phyloP scores from a whole-genome alignment of 2,888 invertebrate species.

The Adelphocoris suturalis region DNA sequence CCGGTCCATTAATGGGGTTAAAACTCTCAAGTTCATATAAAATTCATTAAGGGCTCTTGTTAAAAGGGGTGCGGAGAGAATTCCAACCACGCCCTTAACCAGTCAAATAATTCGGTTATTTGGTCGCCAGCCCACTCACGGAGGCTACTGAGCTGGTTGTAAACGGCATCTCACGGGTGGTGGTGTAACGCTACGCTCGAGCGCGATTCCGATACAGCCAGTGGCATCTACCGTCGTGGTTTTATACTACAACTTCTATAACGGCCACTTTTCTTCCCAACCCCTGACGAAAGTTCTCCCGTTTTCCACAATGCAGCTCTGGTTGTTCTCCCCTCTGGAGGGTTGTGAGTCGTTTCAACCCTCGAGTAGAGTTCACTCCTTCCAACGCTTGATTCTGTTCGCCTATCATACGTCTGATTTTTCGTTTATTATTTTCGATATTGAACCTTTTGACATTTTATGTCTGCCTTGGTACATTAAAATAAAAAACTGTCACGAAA shows the following conservation, averaged over 20 bases:
- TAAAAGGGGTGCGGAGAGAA: constrained; percentile 56
- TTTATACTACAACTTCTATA: neutral
- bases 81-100: constrained; percentile 72
- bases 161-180: constrained; percentile 47
- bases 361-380: neutral
- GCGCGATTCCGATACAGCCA: constrained; percentile 13
- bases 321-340: neutral
- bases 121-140: constrained; percentile 57
- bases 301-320: constrained; percentile 61
- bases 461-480: too few relatives aligned
- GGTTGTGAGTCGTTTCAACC: neutral
- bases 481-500: too few relatives aligned
- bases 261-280: constrained; percentile 51
- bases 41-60: constrained; percentile 68
- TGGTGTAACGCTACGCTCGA: neutral
- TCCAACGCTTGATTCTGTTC: neutral
- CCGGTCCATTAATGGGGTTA: constrained; percentile 35
- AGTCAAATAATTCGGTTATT: constrained; percentile 72
- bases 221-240: constrained; percentile 33
- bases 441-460: too few relatives aligned
- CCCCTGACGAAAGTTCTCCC: constrained; percentile 18
- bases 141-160: constrained; percentile 26
- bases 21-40: constrained; percentile 70
- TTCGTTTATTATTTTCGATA: too few relatives aligned
- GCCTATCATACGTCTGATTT: too few relatives aligned